Evolutionary conservation across 2,888 invertebrate species (phyloP).

Genomic region (Ochropleura leucogaster): DNA sequence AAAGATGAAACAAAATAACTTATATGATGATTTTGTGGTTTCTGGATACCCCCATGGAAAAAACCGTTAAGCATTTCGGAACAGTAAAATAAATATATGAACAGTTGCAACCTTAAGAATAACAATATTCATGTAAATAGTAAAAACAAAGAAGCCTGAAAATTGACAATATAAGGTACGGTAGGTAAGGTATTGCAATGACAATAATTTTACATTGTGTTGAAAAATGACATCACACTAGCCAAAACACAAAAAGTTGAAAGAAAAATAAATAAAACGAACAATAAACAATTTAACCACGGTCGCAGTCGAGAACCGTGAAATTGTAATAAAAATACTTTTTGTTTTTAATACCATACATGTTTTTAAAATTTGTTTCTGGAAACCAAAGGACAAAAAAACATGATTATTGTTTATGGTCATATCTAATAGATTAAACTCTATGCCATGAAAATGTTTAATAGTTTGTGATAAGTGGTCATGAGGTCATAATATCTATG

Average conservation of each 20-base stretch:
- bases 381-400: slow-evolving; percentile 32
- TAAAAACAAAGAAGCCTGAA: slow-evolving; percentile 12
- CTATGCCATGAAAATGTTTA: slow-evolving; percentile 26
- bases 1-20: too few species aligned
- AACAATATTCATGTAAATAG: background rate
- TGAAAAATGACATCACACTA: slow-evolving; percentile 49
- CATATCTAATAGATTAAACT: slow-evolving; percentile 44
- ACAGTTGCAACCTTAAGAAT: background rate
- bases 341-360: slow-evolving; percentile 29
- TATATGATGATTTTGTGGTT: background rate
- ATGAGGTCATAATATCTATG: slow-evolving; percentile 8
- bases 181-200: slow-evolving; percentile 14
- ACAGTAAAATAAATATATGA: background rate
- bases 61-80: background rate
- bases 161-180: slow-evolving; percentile 6
- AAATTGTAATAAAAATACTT: slow-evolving; percentile 54
- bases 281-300: slow-evolving; percentile 37
- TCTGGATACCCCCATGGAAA: background rate
- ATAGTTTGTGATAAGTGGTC: slow-evolving; percentile 18
- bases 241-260: slow-evolving; percentile 12
- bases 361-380: slow-evolving; percentile 6
- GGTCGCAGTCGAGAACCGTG: slow-evolving; percentile 49
- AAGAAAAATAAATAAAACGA: slow-evolving; percentile 32
- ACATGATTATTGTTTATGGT: slow-evolving; percentile 50
- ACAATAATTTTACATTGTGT: slow-evolving; percentile 2